Conservation (phyloP, 1,140 invertebrate genomes). For the Bombus polaris region DNA sequence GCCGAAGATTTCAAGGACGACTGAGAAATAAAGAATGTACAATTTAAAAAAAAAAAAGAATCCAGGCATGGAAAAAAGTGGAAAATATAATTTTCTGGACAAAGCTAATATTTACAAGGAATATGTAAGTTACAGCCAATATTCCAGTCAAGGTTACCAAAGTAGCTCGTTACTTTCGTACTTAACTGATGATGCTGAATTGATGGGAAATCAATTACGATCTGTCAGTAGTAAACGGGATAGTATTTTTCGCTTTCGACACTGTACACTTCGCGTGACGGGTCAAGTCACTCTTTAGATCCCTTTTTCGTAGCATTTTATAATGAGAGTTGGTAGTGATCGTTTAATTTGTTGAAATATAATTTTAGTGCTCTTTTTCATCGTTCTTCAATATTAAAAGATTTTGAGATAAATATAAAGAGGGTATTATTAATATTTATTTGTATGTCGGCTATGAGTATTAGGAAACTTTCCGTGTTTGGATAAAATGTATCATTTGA, state of each 20-base stretch:
- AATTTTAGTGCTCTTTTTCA: background rate
- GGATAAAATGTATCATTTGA: too few relatives aligned
- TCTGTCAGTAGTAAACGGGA: constrained; percentile 59
- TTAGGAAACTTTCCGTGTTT: too few relatives aligned
- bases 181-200: constrained; percentile 35
- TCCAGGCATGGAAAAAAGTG: background rate
- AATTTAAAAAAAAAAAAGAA: background rate
- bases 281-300: constrained; percentile 13
- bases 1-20: background rate
- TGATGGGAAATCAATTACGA: constrained; percentile 63
- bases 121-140: background rate
- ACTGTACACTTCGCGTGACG: constrained; percentile 43
- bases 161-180: constrained; percentile 40
- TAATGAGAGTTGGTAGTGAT: background rate
- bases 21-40: background rate
- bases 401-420: too few relatives aligned
- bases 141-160: constrained; percentile 39
- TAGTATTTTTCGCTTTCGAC: constrained; percentile 47
- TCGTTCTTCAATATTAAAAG: background rate
- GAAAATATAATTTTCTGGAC: background rate
- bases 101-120: background rate
- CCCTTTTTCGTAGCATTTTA: background rate
- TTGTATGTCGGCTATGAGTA: too few relatives aligned
- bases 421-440: too few relatives aligned
- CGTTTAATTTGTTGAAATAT: background rate